Percentiles rank a stretch among this genome's conserved stretches.
Conservation (phyloP, 2,113 vertebrate species). For the Calidris pygmaea region DNA sequence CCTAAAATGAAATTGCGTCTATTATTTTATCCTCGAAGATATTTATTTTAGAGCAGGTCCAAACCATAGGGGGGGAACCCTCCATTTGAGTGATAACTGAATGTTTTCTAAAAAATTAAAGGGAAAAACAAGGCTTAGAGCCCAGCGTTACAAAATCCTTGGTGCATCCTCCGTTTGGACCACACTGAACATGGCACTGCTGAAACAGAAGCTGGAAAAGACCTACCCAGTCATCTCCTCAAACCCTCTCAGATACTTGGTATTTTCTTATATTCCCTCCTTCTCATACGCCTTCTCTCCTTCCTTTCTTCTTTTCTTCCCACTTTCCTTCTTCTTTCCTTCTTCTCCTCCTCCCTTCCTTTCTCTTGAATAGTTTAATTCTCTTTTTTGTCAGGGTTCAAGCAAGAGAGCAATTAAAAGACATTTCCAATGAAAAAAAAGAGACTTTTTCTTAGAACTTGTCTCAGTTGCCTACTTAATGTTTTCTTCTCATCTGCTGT, state of each 20-base stretch:
- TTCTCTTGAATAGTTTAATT: background rate
- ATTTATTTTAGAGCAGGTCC: background rate
- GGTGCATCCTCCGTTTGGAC: background rate
- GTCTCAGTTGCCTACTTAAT: background rate
- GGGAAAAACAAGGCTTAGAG: background rate
- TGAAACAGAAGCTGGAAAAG: background rate
- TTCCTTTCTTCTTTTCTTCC: background rate
- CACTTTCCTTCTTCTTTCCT: background rate
- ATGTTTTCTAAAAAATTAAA: background rate
- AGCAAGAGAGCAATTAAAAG: background rate
- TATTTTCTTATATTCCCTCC: background rate
- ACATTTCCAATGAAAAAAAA: background rate
- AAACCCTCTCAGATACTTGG: background rate
- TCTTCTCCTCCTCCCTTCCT: background rate
- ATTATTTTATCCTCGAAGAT: background rate
- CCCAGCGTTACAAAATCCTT: background rate
- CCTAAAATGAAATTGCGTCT: background rate
- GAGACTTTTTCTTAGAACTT: background rate
- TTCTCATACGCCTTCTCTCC: background rate
- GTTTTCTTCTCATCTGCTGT: background rate
- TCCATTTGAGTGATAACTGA: background rate
- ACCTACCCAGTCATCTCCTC: background rate
- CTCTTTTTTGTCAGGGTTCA: background rate
- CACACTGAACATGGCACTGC: fast-evolving
- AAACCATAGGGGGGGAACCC: background rate